A percentile compares a stretch with the other conserved stretches of the same genome.
phyloP scores from a whole-genome alignment of 2,888 invertebrate species.

The Steinernema hermaphroditum region DNA sequence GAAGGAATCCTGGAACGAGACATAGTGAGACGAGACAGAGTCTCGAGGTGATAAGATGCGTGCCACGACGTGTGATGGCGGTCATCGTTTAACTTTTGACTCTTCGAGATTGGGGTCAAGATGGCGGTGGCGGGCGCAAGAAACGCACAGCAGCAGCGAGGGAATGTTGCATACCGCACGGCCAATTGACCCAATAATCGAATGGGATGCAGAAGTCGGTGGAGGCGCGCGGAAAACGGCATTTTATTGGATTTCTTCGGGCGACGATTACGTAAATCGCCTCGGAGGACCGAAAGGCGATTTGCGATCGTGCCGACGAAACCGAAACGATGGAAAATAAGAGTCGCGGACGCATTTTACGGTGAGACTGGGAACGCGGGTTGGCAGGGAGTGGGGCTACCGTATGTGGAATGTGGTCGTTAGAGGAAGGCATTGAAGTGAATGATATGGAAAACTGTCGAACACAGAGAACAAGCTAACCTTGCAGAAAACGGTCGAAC shows the following conservation, averaged over 20 bases:
- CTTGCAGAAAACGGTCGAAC: no score
- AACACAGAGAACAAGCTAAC: no score
- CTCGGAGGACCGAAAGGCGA: constrained; percentile 26
- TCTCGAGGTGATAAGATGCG: constrained; percentile 7
- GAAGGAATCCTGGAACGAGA: no score
- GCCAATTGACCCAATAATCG: constrained; percentile 31
- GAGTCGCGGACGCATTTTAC: constrained; percentile 3
- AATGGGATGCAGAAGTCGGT: neutral
- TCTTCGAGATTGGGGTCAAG: constrained; percentile 27
- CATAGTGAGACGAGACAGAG: no score
- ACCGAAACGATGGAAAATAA: constrained; percentile 18
- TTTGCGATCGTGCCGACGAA: constrained; percentile 23
- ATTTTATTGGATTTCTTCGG: constrained; percentile 30
- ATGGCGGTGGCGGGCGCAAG: constrained; percentile 12
- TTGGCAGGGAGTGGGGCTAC: no score
- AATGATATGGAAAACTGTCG: no score
- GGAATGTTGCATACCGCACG: constrained; percentile 31
- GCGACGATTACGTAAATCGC: constrained; percentile 30
- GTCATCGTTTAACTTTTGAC: constrained; percentile 9
- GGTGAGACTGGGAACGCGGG: constrained; percentile 24
- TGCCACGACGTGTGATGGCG: neutral
- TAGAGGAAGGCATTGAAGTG: neutral
- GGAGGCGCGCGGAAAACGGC: constrained; percentile 26
- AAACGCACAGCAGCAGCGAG: constrained; percentile 20
- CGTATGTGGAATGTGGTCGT: neutral